Evolutionary conservation across 2,797 vertebrate species (phyloP).

Genomic region (Scolopax rusticola): DNA sequence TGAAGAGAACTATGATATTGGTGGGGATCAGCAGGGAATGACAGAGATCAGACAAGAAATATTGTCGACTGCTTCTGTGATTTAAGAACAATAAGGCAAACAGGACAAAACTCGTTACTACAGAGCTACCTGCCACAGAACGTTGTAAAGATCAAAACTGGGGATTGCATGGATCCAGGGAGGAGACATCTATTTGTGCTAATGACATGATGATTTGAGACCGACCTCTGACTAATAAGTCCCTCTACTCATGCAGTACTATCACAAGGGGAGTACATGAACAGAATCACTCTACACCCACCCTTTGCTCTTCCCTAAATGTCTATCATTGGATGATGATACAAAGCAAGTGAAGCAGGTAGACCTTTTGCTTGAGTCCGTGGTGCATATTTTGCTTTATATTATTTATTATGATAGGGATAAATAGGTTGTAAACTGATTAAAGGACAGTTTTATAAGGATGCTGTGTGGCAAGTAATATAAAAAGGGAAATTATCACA

Average conservation of each 20-base stretch:
- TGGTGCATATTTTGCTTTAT: not conserved
- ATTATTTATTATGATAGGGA: not conserved
- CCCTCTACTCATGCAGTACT: not conserved
- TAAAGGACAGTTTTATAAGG: not conserved
- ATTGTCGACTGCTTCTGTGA: not conserved
- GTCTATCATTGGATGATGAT: not conserved
- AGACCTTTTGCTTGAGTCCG: not conserved
- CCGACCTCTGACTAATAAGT: not conserved
- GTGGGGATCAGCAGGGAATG: not conserved
- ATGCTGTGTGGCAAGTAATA: not conserved
- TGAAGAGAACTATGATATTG: not conserved
- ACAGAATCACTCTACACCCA: not conserved
- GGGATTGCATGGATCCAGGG: not conserved
- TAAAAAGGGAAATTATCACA: not conserved
- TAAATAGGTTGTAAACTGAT: not conserved
- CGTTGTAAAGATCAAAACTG: not conserved
- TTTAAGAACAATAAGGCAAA: not conserved
- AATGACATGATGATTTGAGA: not conserved
- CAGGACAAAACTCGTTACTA: not conserved
- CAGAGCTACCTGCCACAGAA: not conserved
- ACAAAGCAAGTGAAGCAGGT: not conserved
- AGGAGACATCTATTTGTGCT: not conserved
- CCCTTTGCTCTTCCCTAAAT: not conserved
- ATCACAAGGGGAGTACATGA: not conserved
- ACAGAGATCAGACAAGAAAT: not conserved